phyloP scores from a whole-genome alignment of 2,113 vertebrate species.

The Globicephala melas region DNA sequence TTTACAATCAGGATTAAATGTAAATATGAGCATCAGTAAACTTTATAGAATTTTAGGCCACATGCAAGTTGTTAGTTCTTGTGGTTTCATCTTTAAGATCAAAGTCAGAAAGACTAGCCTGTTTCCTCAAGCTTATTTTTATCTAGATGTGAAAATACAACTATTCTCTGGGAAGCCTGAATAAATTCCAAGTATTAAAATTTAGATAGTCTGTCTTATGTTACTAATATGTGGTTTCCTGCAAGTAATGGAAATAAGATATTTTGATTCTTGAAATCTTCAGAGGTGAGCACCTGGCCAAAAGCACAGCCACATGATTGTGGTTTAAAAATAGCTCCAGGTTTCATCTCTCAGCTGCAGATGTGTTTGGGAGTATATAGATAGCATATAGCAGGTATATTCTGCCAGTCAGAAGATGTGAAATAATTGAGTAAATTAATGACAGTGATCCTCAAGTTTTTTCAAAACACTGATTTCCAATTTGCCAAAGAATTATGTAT shows the following conservation, averaged over 20 bases:
- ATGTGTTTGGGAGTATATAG: neutral
- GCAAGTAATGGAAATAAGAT: conserved; percentile 31
- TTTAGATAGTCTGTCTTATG: neutral
- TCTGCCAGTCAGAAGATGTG: neutral
- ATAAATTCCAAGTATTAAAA: neutral
- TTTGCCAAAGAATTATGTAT: neutral
- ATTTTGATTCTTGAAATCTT: conserved; percentile 49
- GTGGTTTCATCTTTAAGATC: neutral
- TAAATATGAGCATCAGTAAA: neutral
- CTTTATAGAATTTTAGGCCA: neutral
- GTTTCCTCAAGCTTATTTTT: conserved; percentile 39
- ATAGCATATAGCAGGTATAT: neutral
- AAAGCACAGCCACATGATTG: neutral
- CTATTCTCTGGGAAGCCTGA: neutral
- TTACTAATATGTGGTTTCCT: conserved; percentile 35
- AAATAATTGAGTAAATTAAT: neutral
- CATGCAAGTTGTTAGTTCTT: neutral
- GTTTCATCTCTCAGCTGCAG: conserved; percentile 11
- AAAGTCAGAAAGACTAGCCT: conserved; percentile 14
- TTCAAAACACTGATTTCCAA: neutral
- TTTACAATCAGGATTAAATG: neutral
- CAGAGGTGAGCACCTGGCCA: conserved; percentile 26
- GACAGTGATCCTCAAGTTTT: neutral
- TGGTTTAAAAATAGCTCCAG: conserved; percentile 18
- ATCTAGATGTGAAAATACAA: conserved; percentile 27